Percentiles rank a stretch among this genome's conserved stretches.
Conservation (phyloP, 1,140 invertebrate species). For the Thaumetopoea pityocampa region DNA sequence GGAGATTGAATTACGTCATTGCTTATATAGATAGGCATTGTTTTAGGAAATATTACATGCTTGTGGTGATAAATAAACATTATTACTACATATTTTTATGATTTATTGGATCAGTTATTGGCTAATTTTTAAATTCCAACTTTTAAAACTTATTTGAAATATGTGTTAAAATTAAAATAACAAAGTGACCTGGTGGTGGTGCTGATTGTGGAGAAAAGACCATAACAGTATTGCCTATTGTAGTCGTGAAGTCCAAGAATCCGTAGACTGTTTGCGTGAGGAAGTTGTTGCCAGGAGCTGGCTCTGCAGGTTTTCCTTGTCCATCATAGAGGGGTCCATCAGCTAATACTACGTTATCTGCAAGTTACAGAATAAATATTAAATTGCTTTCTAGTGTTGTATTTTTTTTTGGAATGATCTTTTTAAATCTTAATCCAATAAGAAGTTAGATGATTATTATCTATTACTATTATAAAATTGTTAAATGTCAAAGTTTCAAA, state of each 20-base stretch:
- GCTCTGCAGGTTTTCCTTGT: slow-evolving; percentile 16
- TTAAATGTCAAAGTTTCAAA: too few species aligned
- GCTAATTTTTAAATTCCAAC: too few species aligned
- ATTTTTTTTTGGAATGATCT: too few species aligned
- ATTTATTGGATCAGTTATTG: too few species aligned
- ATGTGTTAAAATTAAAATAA: slow-evolving; percentile 1
- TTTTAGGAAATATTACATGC: too few species aligned
- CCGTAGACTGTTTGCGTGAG: slow-evolving; percentile 91
- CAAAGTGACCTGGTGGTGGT: slow-evolving; percentile 71
- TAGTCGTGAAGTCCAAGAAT: slow-evolving; percentile 92
- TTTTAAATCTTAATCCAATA: too few species aligned
- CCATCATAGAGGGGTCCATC: slow-evolving; percentile 40
- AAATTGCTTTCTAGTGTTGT: background rate
- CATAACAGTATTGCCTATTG: slow-evolving; percentile 93
- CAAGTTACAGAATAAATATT: slow-evolving; percentile 26
- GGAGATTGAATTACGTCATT: too few species aligned
- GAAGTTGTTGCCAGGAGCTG: slow-evolving; percentile 42
- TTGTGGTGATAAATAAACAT: too few species aligned
- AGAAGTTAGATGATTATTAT: too few species aligned
- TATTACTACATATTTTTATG: too few species aligned
- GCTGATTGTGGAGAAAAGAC: slow-evolving; percentile 90
- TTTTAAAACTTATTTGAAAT: too few species aligned
- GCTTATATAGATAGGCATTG: too few species aligned
- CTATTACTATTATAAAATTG: background rate
- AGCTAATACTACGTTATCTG: slow-evolving; percentile 34